Evolutionary conservation across 2,113 vertebrate species (phyloP).

Genomic region (Dipodomys merriami): DNA sequence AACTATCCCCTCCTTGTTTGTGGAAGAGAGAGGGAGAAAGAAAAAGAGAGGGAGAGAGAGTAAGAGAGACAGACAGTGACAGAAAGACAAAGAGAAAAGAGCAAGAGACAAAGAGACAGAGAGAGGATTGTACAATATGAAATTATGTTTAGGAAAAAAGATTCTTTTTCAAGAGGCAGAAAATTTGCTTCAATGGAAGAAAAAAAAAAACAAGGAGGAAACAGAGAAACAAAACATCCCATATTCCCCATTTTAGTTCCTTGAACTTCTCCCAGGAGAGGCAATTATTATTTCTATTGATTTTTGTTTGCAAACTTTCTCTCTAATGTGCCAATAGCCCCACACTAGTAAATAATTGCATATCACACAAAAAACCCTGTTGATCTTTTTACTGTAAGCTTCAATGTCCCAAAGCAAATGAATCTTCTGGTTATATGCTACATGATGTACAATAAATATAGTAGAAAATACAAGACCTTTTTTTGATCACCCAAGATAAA

Average conservation of each 20-base stretch:
- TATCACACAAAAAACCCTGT: constrained; percentile 38
- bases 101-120: too few relatives aligned
- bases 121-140: too few relatives aligned
- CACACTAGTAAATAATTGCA: constrained; percentile 63
- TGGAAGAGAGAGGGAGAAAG: neutral
- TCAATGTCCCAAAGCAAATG: constrained; percentile 54
- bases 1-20: neutral
- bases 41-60: too few relatives aligned
- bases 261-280: constrained; percentile 47
- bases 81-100: too few relatives aligned
- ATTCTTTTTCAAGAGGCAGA: neutral
- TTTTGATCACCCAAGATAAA: neutral
- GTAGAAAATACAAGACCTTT: constrained; percentile 22
- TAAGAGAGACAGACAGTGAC: too few relatives aligned
- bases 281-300: constrained; percentile 73
- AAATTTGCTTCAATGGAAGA: neutral
- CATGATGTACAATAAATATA: constrained; percentile 48
- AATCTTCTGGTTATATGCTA: constrained; percentile 54
- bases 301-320: constrained; percentile 61
- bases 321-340: constrained; percentile 14
- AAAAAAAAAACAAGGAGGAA: neutral
- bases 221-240: neutral
- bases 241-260: constrained; percentile 31
- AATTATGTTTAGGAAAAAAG: constrained; percentile 6
- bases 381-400: constrained; percentile 47